These are phyloP conservation scores for Furcula furcula DNA, from an alignment of 2,888 invertebrate species.

Conservation along the genomic window DNA sequence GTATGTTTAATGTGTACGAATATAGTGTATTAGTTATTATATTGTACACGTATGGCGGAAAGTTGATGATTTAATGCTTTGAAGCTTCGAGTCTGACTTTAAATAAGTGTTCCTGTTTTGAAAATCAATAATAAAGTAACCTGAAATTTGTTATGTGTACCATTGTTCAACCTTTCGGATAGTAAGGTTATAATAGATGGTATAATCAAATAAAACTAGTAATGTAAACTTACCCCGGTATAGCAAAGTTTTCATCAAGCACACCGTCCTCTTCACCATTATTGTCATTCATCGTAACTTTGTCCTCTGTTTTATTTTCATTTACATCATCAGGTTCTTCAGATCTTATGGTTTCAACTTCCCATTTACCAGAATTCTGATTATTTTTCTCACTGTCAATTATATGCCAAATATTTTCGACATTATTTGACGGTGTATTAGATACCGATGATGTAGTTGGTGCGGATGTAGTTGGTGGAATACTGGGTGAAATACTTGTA, in stretches of 20 bases:
- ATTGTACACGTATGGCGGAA: too few relatives aligned
- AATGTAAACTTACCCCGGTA: slow-evolving; percentile 66
- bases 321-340: slow-evolving; percentile 21
- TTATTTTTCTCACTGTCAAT: slow-evolving; percentile 67
- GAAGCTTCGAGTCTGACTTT: too few relatives aligned
- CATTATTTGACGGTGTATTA: slow-evolving; percentile 36
- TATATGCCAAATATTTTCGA: slow-evolving; percentile 73
- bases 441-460: slow-evolving; percentile 43
- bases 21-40: too few relatives aligned
- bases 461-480: slow-evolving; percentile 41
- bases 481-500: slow-evolving; percentile 29
- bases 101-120: too few relatives aligned
- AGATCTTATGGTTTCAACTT: slow-evolving; percentile 48
- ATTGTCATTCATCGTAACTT: slow-evolving; percentile 17
- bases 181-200: too few relatives aligned
- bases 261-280: slow-evolving; percentile 21
- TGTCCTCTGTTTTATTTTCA: slow-evolving; percentile 10
- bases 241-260: slow-evolving; percentile 61
- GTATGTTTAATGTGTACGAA: too few relatives aligned
- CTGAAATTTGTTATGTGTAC: too few relatives aligned
- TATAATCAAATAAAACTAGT: too few relatives aligned
- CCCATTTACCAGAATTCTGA: slow-evolving; percentile 55
- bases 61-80: too few relatives aligned
- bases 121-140: too few relatives aligned
- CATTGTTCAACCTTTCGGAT: too few relatives aligned